Evolutionary conservation across 2,888 invertebrate genomes (phyloP).

Genomic region (Drosophila niveifrons): DNA sequence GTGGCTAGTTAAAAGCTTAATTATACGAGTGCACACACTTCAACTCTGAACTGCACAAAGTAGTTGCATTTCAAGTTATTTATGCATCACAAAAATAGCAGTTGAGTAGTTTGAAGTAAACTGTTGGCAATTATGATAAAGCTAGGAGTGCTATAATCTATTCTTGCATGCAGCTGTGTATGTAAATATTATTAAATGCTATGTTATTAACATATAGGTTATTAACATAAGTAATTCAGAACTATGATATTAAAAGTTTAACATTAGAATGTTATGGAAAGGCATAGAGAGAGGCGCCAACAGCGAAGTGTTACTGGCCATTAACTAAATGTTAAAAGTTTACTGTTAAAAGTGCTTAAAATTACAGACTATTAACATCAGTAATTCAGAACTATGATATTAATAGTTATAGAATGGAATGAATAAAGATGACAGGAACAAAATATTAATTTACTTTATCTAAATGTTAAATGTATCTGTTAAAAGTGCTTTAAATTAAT

Average conservation of each 20-base stretch:
- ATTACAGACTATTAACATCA: no score
- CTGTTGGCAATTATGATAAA: slow-evolving; percentile 5
- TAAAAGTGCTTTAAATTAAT: no score
- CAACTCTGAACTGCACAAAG: not conserved
- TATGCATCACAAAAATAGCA: not conserved
- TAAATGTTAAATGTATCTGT: no score
- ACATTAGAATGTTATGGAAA: no score
- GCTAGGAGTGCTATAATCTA: not conserved
- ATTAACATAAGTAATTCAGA: not conserved
- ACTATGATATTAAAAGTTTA: no score
- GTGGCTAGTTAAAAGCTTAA: slow-evolving; percentile 5
- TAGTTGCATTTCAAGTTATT: not conserved
- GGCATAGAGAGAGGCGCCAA: no score
- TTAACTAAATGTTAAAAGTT: not conserved
- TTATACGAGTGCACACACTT: not conserved
- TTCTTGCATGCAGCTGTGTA: not conserved
- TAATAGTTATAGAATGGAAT: no score
- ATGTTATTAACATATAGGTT: not conserved
- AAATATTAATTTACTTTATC: not conserved
- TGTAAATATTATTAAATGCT: not conserved
- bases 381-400: no score
- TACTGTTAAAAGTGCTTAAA: no score
- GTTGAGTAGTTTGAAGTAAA: not conserved
- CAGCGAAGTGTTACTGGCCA: no score
- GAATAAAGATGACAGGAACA: no score